Base-by-base conservation (phyloP, 2,888 invertebrate species). In the Melanargia galathea region DNA sequence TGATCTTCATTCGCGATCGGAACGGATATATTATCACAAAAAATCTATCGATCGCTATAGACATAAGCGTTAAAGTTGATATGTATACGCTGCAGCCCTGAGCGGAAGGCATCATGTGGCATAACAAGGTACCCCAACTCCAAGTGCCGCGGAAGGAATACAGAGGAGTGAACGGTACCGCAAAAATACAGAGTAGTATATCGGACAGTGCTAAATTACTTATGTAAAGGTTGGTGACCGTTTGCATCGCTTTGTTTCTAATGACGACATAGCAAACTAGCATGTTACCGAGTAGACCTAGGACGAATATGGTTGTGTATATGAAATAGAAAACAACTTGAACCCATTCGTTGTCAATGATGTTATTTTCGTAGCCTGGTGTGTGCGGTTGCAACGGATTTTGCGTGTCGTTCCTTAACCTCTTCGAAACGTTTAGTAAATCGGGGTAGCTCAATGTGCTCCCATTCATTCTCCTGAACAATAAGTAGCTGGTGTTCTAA, bases 11-110 rank as follows among this genome's bases (percentile, higher is more conserved):
- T 67, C 98, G 93, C 3, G 97, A 97, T 79, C 95, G 94, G 87
- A 98, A 99, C 0, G 99, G 99, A 83, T 98, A 97, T 69, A 99
- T 97, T 73, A 99, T 99, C 67, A 99, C 98, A 84, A 98, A 96
- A 88, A 97, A 99, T 62, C 99, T 94, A 90, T 99, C 99, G 66
- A 99, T 95, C 57, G 99, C 99, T 75, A 99, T 99, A 71, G 98
- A 97, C 73, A 98, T 99, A 69, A 99, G 93, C 5, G 99, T 99
- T 75, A 99, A 92, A 0, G 99, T 98, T 67, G 98, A 98, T 79
- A 99, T 98, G 93, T 99, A 99, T 72, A 99, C 98, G 82, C 97
- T 97, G 76, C 97, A 96, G 60, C 98, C 98, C 86, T 97, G 97
- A 63, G 97, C 96, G 86, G 96, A 97, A 60, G 99, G 96, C 67